phyloP scores from a whole-genome alignment of 2,888 invertebrate species.

The Ennomos fuscantarius region DNA sequence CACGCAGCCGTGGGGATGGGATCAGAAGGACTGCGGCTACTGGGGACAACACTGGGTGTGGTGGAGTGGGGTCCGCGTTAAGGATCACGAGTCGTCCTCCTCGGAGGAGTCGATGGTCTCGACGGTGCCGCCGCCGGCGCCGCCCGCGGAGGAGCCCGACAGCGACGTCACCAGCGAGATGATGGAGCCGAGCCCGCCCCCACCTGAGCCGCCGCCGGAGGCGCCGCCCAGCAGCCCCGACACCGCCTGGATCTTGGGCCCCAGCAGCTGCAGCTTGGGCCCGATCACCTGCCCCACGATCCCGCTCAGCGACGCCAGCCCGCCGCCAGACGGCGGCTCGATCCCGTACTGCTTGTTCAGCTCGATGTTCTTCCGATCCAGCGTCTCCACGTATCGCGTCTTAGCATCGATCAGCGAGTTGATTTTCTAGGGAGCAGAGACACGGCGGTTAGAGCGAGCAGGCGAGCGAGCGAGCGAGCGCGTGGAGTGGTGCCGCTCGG shows the following conservation, averaged over 20 bases:
- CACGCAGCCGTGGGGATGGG: background rate
- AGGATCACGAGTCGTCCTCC: conserved; percentile 74
- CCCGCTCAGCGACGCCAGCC: conserved; percentile 86
- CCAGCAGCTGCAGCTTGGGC: conserved; percentile 88
- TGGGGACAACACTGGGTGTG: conserved; percentile 30
- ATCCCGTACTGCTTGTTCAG: conserved; percentile 92
- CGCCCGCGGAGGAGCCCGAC: conserved; percentile 78
- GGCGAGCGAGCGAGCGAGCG: background rate
- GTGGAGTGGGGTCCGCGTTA: conserved; percentile 31
- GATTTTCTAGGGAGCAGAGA: conserved; percentile 88
- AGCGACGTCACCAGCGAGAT: conserved; percentile 77
- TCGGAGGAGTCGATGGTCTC: conserved; percentile 78
- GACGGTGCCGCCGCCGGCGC: conserved; percentile 64
- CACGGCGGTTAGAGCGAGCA: conserved; percentile 31
- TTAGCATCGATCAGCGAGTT: conserved; percentile 93
- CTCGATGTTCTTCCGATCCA: conserved; percentile 90
- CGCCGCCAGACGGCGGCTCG: conserved; percentile 86
- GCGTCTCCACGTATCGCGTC: conserved; percentile 88
- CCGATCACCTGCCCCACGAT: conserved; percentile 89
- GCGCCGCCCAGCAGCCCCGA: conserved; percentile 84
- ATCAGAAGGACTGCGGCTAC: conserved; percentile 5
- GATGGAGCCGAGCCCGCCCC: conserved; percentile 78
- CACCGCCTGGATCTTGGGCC: conserved; percentile 86
- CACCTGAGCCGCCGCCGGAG: conserved; percentile 76
- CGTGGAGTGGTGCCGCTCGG: background rate